Evolutionary conservation across 2,888 invertebrate genomes (phyloP), one percentile per base, ranked within the genome.

Genomic region (Panzeria rudis): DNA sequence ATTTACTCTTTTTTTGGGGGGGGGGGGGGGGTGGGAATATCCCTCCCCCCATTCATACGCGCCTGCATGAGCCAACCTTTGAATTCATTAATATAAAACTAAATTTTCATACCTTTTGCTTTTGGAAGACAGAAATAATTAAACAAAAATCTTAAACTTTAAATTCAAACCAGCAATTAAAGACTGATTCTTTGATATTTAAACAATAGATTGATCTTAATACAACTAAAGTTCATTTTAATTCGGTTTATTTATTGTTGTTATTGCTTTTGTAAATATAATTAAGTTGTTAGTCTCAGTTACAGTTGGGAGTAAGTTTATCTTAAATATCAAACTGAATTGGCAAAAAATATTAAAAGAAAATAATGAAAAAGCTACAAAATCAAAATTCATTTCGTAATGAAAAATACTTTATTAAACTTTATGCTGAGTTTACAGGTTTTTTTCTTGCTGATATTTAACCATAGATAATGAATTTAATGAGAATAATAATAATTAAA

Each of bases 251-350:
- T 44, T 62, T 59, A 9, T 17, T 25, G 20, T 25, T 68, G 59
- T 56, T 50, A 17, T 59, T 69, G 59, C 15, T 52, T 52, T 69
- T 52, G 1, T 38, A 56, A 62, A 66, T 44, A 44, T 80, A 80
- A 80, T 84, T 84, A 84, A 84, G 84, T 84, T 80, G 84, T 84
- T 80, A 64, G 56, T 71, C 38, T 64, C 54, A 62, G 75, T 62
- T 66, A 62, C 79, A 56, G 83, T 71, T 44, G 68, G 41, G 52
- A 47, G n/a, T 66, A 47, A 76, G 71, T 71, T 77, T 73, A 72
- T 83, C 83, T 66, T 77, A 72, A 78, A 83, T 66, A 72, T 78
- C 72, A 72, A 72, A 83, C 47, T 56, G 50, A 72, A 20, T 72
- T 71, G 25, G 25, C 8, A 23, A 54, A 52, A 68, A 62, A 50